A percentile compares a stretch with the other conserved stretches of the same genome.
These are phyloP conservation scores for Tachuris rubrigastra DNA, from an alignment of 2,113 vertebrate genomes.

Conservation along the genomic window DNA sequence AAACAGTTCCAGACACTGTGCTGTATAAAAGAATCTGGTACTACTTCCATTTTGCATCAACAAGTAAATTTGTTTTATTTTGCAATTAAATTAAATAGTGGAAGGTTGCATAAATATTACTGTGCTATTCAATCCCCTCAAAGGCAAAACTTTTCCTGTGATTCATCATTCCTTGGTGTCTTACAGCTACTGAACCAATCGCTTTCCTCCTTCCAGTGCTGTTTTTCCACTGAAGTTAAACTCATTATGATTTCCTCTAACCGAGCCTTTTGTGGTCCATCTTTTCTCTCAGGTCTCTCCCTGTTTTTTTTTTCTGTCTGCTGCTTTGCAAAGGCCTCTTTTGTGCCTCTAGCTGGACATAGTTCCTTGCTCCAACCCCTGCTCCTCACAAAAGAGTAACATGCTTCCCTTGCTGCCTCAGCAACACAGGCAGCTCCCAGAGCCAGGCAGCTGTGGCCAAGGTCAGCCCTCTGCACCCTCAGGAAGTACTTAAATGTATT, in stretches of 20 bases:
- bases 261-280: neutral
- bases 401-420: neutral
- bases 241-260: neutral
- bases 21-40: neutral
- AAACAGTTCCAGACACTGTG: neutral
- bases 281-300: neutral
- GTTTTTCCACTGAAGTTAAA: constrained; percentile 11
- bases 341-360: neutral
- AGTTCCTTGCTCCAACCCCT: neutral
- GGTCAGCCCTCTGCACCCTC: neutral
- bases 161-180: neutral
- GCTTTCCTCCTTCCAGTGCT: neutral
- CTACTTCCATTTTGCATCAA: neutral
- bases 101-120: neutral
- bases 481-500: fast-evolving
- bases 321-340: neutral
- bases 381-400: neutral
- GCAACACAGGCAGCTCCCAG: neutral
- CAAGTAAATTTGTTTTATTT: constrained; percentile 20
- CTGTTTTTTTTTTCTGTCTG: neutral
- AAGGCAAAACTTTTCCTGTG: constrained; percentile 9
- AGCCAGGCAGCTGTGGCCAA: neutral
- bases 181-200: neutral
- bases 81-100: neutral
- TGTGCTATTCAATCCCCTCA: neutral